A percentile compares a stretch with the other conserved stretches of the same genome.
These are phyloP conservation scores for Siniperca chuatsi DNA, from an alignment of 2,113 vertebrate genomes.

Conservation along the genomic window DNA sequence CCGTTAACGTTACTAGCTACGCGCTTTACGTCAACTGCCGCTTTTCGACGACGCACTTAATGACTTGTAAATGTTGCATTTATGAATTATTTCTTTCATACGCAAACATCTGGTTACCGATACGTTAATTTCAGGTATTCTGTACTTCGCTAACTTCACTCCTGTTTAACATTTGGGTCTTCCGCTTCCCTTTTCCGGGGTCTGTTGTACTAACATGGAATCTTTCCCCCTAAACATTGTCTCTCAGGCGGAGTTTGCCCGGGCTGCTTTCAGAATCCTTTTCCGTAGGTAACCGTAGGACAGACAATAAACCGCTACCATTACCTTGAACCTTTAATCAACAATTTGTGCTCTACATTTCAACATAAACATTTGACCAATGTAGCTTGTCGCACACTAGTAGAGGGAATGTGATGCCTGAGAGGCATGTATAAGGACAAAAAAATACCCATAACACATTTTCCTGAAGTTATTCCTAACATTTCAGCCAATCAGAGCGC, in stretches of 20 bases:
- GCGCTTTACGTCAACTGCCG: background rate
- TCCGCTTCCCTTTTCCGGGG: conserved; percentile 80
- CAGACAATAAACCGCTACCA: rapidly evolving
- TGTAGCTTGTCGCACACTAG: rapidly evolving
- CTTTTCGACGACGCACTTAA: background rate
- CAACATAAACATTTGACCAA: background rate
- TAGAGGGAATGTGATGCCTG: background rate
- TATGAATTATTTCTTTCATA: too few species aligned
- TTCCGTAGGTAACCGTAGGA: rapidly evolving
- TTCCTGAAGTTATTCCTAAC: rapidly evolving
- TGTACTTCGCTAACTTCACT: conserved; percentile 30
- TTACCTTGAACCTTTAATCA: rapidly evolving
- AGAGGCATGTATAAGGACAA: rapidly evolving
- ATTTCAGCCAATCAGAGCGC: conserved; percentile 50
- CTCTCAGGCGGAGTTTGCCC: conserved; percentile 23
- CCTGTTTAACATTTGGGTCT: conserved; percentile 26
- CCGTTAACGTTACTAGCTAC: background rate
- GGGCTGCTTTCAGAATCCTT: rapidly evolving
- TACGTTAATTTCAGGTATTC: background rate
- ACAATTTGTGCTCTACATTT: rapidly evolving
- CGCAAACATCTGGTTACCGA: rapidly evolving
- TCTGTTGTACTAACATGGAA: background rate
- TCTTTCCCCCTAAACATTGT: rapidly evolving
- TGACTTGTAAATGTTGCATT: background rate
- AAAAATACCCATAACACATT: rapidly evolving